Conservation (phyloP, 2,797 vertebrate genomes). For the Huso huso region DNA sequence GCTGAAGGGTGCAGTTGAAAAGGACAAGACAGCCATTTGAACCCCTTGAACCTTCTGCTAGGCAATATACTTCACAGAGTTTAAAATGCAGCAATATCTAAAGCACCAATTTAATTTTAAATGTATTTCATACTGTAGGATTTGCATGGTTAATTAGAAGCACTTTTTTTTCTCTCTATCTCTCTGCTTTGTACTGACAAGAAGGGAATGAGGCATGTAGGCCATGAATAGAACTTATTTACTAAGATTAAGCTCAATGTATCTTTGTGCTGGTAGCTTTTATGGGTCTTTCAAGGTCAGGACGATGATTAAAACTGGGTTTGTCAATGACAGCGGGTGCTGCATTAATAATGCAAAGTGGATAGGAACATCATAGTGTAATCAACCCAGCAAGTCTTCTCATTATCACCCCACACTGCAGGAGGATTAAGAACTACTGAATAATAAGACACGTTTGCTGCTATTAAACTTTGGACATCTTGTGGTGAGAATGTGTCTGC, state of each 20-base stretch:
- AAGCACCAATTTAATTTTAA: slow-evolving; percentile 57
- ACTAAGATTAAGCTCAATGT: slow-evolving; percentile 39
- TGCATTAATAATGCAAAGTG: background rate
- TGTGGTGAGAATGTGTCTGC: too few species aligned
- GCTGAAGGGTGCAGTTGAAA: slow-evolving; percentile 30
- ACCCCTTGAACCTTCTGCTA: slow-evolving; percentile 42
- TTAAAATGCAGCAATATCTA: slow-evolving; percentile 49
- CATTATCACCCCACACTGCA: background rate
- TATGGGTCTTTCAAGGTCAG: background rate
- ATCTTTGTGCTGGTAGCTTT: background rate
- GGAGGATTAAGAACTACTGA: too few species aligned
- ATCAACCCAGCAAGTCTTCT: background rate
- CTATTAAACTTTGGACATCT: too few species aligned
- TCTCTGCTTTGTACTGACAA: slow-evolving; percentile 59
- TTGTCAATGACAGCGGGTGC: background rate
- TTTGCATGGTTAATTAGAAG: slow-evolving; percentile 67
- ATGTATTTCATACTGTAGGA: slow-evolving; percentile 51
- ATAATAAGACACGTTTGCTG: too few species aligned
- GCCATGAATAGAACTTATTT: slow-evolving; percentile 56
- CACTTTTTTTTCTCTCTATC: slow-evolving; percentile 19
- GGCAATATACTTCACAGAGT: slow-evolving; percentile 38
- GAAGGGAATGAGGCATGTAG: slow-evolving; percentile 38
- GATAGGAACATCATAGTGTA: background rate
- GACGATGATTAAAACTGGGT: background rate
- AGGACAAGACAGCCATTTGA: slow-evolving; percentile 37